phyloP scores from a whole-genome alignment of 2,797 vertebrate species.

The Ctenopoma kingsleyae region DNA sequence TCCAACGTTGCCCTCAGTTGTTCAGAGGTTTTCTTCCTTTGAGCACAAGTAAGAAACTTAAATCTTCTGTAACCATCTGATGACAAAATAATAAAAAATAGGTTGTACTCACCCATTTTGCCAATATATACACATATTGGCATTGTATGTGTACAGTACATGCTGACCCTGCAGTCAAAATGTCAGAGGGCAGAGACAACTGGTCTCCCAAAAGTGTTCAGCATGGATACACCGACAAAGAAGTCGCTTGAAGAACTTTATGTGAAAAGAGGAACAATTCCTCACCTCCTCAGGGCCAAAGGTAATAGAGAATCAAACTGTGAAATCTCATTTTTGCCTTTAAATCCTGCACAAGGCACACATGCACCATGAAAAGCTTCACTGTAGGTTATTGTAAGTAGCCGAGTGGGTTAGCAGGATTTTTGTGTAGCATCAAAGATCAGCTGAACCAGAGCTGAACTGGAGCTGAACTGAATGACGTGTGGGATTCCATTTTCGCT shows the following conservation, averaged over 20 bases:
- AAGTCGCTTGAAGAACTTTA: neutral
- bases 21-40: slow-evolving; percentile 8
- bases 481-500: slow-evolving; percentile 18
- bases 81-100: slow-evolving; percentile 6
- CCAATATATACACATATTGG: slow-evolving; percentile 26
- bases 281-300: slow-evolving; percentile 8
- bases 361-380: neutral
- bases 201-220: neutral
- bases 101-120: neutral
- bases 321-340: slow-evolving; percentile 39
- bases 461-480: slow-evolving; percentile 32
- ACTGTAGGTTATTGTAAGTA: slow-evolving; percentile 28
- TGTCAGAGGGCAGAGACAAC: slow-evolving; percentile 23
- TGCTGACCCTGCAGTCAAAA: neutral
- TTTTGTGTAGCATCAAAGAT: slow-evolving; percentile 9
- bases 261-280: slow-evolving; percentile 6
- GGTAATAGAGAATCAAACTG: slow-evolving; percentile 19
- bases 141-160: slow-evolving; percentile 1
- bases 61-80: slow-evolving; percentile 46
- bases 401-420: slow-evolving; percentile 20
- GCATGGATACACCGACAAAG: slow-evolving; percentile 12
- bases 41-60: slow-evolving; percentile 14
- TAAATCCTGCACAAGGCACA: slow-evolving; percentile 13
- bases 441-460: slow-evolving; percentile 38
- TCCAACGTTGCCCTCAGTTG: slow-evolving; percentile 1